phyloP scores from a whole-genome alignment of 2,113 vertebrate genomes.

The Channa argus region DNA sequence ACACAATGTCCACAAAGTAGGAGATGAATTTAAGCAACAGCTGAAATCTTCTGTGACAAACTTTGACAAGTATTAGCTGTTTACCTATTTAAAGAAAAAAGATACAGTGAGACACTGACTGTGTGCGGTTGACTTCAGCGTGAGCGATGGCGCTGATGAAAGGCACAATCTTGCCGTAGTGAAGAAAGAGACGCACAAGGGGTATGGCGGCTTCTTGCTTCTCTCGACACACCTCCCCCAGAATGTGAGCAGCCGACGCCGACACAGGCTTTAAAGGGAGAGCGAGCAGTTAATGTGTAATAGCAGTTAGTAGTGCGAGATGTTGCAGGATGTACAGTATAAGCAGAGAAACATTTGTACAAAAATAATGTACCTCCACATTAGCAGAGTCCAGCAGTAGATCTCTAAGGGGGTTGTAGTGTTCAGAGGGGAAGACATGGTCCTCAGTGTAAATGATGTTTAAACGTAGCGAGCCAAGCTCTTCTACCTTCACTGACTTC shows the following conservation, averaged over 20 bases:
- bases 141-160: slow-evolving; percentile 96
- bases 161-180: slow-evolving; percentile 95
- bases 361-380: slow-evolving; percentile 83
- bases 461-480: slow-evolving; percentile 93
- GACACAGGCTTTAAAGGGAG: slow-evolving; percentile 89
- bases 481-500: slow-evolving; percentile 93
- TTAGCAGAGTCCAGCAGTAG: slow-evolving; percentile 91
- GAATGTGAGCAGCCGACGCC: slow-evolving; percentile 91
- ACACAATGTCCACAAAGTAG: too few species aligned
- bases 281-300: not conserved
- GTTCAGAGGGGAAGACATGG: slow-evolving; percentile 94
- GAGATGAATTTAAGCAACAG: too few species aligned
- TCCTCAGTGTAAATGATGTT: slow-evolving; percentile 99
- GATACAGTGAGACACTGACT: slow-evolving; percentile 85
- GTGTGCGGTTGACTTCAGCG: slow-evolving; percentile 95
- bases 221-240: slow-evolving; percentile 97
- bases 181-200: slow-evolving; percentile 94
- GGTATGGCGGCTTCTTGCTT: slow-evolving; percentile 98
- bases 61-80: too few species aligned
- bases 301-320: not conserved
- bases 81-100: not conserved
- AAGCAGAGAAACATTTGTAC: not conserved
- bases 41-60: not conserved
- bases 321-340: not conserved
- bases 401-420: slow-evolving; percentile 92